Evolutionary conservation across 2,797 vertebrate genomes (phyloP), one percentile per base, ranked within the genome.

Genomic region (Helostoma temminkii): DNA sequence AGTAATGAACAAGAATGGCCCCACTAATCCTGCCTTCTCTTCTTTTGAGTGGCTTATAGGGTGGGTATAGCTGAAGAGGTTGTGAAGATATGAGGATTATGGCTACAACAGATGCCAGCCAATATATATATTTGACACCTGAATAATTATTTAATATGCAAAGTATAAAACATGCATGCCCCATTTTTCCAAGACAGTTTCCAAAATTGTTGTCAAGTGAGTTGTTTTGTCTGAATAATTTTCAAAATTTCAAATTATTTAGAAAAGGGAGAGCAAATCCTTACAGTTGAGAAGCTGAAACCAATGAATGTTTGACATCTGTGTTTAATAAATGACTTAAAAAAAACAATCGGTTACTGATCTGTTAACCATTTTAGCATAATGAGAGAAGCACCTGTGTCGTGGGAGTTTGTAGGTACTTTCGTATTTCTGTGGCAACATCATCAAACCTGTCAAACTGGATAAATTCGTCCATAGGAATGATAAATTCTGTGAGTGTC

Each of bases 401-500:
- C 1, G 9, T 4, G 41, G 26, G 37, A 36, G 9, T 63, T 43
- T 18, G 52, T 5, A 18, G 16, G 46, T 26, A 19, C 7, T 34
- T 14, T 19, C 6, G 21, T 22, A 50, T 7, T 9, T 18, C 41
- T 24, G 32, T 24, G 66, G 9, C 16, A n/a, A 25, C n/a, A 68
- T 72, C 49, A 59, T 16, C n/a, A n/a, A n/a, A 69, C 21, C n/a
- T 52, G 77, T 71, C 72, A n/a, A 8, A 63, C 11, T 41, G 30
- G 28, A 87, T 58, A 46, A 47, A 72, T 45, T 28, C 43, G 65
- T 53, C 61, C 8, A 1, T 14, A 41, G 42, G 66, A 53, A n/a
- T 25, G 53, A 77, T 32, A 34, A 45, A 65, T 34, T 39, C 58
- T 28, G 54, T 30, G 21, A 62, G 24, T 71, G 76, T 74, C 82